Percentiles rank a stretch among this genome's conserved stretches.
Conservation (phyloP, 2,888 invertebrate species). For the Acanthosepion pharaonis region DNA sequence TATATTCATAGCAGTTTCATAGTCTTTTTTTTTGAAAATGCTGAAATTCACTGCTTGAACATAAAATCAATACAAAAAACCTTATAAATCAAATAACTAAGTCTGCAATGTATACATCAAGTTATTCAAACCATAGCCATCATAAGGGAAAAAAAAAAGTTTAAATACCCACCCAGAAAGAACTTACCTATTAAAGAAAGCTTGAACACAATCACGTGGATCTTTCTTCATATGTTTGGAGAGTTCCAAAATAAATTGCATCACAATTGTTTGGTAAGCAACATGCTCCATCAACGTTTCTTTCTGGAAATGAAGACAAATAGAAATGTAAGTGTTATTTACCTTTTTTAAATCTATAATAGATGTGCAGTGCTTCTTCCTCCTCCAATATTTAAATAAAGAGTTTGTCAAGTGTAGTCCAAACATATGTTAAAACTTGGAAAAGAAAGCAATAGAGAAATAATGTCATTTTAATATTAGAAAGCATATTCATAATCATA, state of each 20-base stretch:
- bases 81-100: background rate
- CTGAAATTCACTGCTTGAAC: background rate
- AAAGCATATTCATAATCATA: background rate
- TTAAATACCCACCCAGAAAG: no score
- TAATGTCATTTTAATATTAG: background rate
- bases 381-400: background rate
- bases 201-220: conserved; percentile 90
- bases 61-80: background rate
- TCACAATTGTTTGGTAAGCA: conserved; percentile 97
- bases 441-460: background rate
- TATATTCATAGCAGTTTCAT: no score
- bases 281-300: conserved; percentile 96
- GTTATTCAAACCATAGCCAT: background rate
- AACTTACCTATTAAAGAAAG: conserved; percentile 84
- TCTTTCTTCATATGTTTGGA: conserved; percentile 94
- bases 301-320: conserved; percentile 76
- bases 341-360: no score
- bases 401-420: background rate
- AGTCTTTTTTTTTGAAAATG: no score
- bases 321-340: background rate
- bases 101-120: no score
- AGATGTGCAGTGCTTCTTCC: no score
- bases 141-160: fast-evolving
- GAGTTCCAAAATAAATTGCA: conserved; percentile 98
- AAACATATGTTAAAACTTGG: background rate